phyloP scores from a whole-genome alignment of 2,888 invertebrate genomes.

The Stenoptilia bipunctidactyla region DNA sequence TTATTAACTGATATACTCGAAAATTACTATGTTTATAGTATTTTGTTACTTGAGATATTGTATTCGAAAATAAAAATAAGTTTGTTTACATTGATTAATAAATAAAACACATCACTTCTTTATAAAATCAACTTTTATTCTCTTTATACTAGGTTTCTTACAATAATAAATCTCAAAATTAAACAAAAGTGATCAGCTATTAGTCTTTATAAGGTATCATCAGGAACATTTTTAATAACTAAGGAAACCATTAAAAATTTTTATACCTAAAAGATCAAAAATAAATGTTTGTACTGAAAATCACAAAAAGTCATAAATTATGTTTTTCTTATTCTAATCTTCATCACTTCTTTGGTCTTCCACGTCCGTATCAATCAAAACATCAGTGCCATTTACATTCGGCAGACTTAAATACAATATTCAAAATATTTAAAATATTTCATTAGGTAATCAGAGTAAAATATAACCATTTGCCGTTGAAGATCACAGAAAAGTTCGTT shows the following conservation, averaged over 20 bases:
- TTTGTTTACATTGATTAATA: not conserved
- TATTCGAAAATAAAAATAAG: no score
- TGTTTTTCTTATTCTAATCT: not conserved
- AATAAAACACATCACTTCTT: no score
- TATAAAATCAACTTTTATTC: not conserved
- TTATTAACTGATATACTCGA: no score
- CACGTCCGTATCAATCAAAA: constrained; percentile 1
- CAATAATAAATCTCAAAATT: not conserved
- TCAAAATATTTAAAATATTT: no score
- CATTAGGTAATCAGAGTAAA: no score
- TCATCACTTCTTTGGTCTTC: constrained; percentile 1
- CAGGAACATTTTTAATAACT: not conserved
- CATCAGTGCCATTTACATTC: not conserved
- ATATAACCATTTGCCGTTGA: no score
- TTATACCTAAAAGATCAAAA: not conserved
- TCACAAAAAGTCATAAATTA: not conserved
- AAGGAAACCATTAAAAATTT: not conserved
- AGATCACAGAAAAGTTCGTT: no score
- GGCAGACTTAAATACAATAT: constrained; percentile 4
- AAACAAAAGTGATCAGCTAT: not conserved
- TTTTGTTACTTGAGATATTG: no score
- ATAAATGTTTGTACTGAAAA: not conserved
- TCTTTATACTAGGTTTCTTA: not conserved
- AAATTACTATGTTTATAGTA: no score
- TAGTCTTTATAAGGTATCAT: not conserved